A percentile compares a stretch with the other conserved stretches of the same genome.
These are phyloP conservation scores for Stegodyphus mimosarum DNA, from an alignment of 1,140 invertebrate genomes.

Conservation along the genomic window DNA sequence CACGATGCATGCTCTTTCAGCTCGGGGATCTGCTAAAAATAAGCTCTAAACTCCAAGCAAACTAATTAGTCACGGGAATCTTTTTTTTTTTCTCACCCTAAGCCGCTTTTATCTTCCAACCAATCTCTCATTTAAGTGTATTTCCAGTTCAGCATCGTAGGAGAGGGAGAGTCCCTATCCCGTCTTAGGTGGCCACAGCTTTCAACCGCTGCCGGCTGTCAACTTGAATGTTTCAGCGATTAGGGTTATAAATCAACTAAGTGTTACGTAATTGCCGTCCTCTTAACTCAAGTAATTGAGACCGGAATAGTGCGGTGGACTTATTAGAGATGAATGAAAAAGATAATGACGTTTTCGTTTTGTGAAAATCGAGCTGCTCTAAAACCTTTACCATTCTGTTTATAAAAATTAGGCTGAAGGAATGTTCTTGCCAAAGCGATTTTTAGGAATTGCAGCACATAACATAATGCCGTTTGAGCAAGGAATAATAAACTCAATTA, in stretches of 20 bases:
- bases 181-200: slow-evolving; percentile 26
- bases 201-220: slow-evolving; percentile 38
- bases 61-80: slow-evolving; percentile 38
- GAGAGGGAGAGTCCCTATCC: background rate
- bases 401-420: background rate
- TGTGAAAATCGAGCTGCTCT: background rate
- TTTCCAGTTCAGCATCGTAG: slow-evolving; percentile 29
- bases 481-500: no score
- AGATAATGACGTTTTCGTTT: slow-evolving; percentile 34
- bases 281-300: slow-evolving; percentile 41
- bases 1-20: background rate
- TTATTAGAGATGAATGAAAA: slow-evolving; percentile 32
- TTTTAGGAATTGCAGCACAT: background rate
- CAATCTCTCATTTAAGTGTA: slow-evolving; percentile 18
- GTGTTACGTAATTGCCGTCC: slow-evolving; percentile 44
- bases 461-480: no score
- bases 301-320: slow-evolving; percentile 3
- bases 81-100: background rate
- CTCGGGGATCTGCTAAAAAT: slow-evolving; percentile 20
- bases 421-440: background rate
- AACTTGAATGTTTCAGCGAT: slow-evolving; percentile 44
- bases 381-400: background rate
- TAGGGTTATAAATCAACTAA: slow-evolving; percentile 51
- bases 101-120: slow-evolving; percentile 22
- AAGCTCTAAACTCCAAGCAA: slow-evolving; percentile 18